Evolutionary conservation across 1,140 invertebrate species (phyloP), one percentile per base, ranked within the genome.

Genomic region (Pachypeltis micranthus): DNA sequence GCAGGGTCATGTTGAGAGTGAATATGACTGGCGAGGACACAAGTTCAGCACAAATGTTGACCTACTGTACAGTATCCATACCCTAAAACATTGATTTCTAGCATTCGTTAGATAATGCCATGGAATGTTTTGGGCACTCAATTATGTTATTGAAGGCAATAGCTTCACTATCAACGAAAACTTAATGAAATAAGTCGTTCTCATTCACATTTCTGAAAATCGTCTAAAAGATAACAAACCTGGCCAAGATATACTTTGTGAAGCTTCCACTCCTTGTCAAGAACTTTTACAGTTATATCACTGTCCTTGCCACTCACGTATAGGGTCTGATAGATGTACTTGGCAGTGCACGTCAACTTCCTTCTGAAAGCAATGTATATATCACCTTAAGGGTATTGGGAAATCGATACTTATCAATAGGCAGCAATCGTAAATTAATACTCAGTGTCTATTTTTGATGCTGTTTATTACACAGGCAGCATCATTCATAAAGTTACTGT

Each of bases 181-280:
- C 34, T 39, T n/a, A 10, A 39, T 39, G 34, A 39, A 10, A 34
- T 39, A 39, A 2, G 31, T 34, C 21, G 28, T 24, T 2, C 28
- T 23, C 2, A 59, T 61, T 58, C 10, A 25, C 29, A 57, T 47
- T n/a, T 21, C 19, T 27, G n/a, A 62, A 62, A 21, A 27, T 19
- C n/a, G n/a, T 44, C 31, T 27, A 39, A 25, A 62, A 7, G 3
- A 54, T 12, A 4, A 27, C 24, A 59, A n/a, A 83, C 82, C 76
- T 84, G 86, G 69, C 81, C 84, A 39, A 90, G 76, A 72, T 90
- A 89, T 23, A 90, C 80, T 78, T 87, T 88, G 72, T 91, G 88
- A 23, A 91, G 74, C 68, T 81, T 79, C 85, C 88, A 90, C 67
- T 84, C 80, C 73, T 81, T 81, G 29, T 82, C 84, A 39, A 89